phyloP scores from a whole-genome alignment of 2,797 vertebrate genomes.

The Anabacerthia variegaticeps region DNA sequence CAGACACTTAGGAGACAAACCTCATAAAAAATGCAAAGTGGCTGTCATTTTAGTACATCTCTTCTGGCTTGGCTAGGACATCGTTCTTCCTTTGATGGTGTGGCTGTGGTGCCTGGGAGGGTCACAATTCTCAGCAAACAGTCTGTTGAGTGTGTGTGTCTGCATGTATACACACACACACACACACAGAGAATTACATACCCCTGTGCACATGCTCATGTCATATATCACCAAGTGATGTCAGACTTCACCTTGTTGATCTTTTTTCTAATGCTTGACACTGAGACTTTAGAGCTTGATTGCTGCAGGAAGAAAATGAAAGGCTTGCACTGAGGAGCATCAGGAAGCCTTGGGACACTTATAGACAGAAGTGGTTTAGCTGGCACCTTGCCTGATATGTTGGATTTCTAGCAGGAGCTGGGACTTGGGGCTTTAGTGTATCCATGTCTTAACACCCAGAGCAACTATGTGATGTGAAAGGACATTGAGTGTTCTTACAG shows the following conservation, averaged over 20 bases:
- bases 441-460: neutral
- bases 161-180: neutral
- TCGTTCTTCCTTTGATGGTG: neutral
- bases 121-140: neutral
- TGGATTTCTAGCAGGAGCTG: neutral
- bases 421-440: neutral
- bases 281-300: neutral
- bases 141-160: neutral
- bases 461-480: neutral
- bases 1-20: neutral
- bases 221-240: neutral
- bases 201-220: neutral
- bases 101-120: neutral
- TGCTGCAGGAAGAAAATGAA: neutral
- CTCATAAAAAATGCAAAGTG: constrained; percentile 39
- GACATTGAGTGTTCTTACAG: neutral
- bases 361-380: neutral
- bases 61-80: neutral
- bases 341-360: neutral
- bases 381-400: neutral
- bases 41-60: neutral
- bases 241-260: neutral
- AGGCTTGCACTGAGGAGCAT: neutral
- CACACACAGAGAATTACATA: neutral
- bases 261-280: neutral